phyloP scores from a whole-genome alignment of 2,888 invertebrate species.

The Mythimna impura region DNA sequence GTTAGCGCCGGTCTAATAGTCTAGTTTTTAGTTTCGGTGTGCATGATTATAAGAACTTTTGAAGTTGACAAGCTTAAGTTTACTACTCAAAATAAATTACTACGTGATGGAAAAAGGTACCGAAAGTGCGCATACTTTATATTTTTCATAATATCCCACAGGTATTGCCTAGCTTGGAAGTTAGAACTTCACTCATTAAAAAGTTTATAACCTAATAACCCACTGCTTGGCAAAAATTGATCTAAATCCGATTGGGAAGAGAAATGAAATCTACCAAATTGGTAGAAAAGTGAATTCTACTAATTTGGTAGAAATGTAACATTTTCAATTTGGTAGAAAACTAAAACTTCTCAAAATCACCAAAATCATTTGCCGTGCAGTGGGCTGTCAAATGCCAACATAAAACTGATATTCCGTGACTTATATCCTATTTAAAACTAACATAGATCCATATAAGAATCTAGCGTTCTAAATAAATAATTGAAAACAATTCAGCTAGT shows the following conservation, averaged over 20 bases:
- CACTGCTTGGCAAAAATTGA: slow-evolving; percentile 4
- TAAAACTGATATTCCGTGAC: slow-evolving; percentile 42
- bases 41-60: slow-evolving; percentile 1
- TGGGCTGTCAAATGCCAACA: slow-evolving; percentile 32
- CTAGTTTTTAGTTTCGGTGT: slow-evolving; percentile 10
- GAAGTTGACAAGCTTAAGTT: slow-evolving; percentile 38
- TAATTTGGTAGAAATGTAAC: not conserved
- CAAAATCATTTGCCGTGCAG: slow-evolving; percentile 14
- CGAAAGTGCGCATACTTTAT: slow-evolving; percentile 6
- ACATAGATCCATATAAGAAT: slow-evolving; percentile 47
- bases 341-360: no score
- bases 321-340: not conserved
- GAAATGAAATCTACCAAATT: not conserved
- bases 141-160: slow-evolving; percentile 28
- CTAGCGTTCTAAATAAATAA: slow-evolving; percentile 58
- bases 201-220: slow-evolving; percentile 21
- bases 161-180: not conserved
- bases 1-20: not conserved
- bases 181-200: slow-evolving; percentile 17
- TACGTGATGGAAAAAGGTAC: slow-evolving; percentile 38
- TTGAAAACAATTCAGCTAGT: slow-evolving; percentile 43
- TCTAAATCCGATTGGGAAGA: not conserved
- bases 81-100: slow-evolving; percentile 58
- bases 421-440: slow-evolving; percentile 49
- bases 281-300: not conserved